Conservation (phyloP, 2,888 invertebrate species). For the Brenthis ino region DNA sequence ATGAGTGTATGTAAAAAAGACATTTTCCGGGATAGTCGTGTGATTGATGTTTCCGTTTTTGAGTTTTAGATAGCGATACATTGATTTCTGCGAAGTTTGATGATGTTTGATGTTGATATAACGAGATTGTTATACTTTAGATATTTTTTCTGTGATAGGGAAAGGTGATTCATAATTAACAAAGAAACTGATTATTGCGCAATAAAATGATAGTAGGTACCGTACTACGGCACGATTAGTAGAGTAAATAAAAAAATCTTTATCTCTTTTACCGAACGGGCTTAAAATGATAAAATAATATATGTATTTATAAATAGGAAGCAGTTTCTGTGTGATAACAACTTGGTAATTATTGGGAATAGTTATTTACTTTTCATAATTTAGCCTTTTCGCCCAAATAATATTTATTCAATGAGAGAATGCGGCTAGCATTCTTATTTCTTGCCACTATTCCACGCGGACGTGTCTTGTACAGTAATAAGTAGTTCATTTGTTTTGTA, state of each 20-base stretch:
- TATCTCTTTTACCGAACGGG: conserved; percentile 2
- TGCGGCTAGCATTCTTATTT: no score
- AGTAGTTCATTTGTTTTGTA: no score
- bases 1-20: conserved; percentile 16
- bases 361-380: no score
- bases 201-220: no score
- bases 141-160: conserved; percentile 11
- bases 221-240: no score
- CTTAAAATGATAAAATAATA: neutral
- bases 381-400: no score
- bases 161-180: conserved; percentile 3
- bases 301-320: no score
- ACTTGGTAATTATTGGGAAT: no score
- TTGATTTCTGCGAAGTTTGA: conserved; percentile 16
- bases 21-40: conserved; percentile 20
- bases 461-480: no score
- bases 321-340: no score
- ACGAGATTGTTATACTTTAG: neutral
- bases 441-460: no score
- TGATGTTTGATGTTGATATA: neutral
- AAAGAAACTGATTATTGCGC: neutral
- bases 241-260: neutral
- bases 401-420: no score
- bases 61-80: conserved; percentile 8
- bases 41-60: conserved; percentile 29